These are phyloP conservation scores for Heteromyza rotundicornis DNA, from an alignment of 2,888 invertebrate genomes.

Conservation along the genomic window DNA sequence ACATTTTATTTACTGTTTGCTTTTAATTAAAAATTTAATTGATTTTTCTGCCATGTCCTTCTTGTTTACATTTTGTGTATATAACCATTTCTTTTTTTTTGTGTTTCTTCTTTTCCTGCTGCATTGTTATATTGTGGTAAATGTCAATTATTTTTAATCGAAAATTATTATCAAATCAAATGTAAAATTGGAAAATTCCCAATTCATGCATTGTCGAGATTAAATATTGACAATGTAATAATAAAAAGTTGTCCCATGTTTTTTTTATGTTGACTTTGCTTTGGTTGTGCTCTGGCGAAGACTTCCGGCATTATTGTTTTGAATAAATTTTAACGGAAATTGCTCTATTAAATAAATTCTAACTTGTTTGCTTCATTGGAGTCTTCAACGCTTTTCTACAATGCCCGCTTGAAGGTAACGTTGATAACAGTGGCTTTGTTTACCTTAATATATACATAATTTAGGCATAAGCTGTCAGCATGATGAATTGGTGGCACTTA, in stretches of 20 bases:
- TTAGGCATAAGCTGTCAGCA: not conserved
- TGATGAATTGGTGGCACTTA: not conserved
- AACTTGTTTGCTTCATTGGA: no score
- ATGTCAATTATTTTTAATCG: conserved; percentile 4
- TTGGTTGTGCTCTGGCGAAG: not conserved
- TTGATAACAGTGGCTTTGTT: not conserved
- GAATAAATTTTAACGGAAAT: not conserved
- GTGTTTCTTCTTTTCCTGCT: not conserved
- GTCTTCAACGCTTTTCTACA: no score
- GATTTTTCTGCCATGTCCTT: not conserved
- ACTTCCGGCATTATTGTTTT: not conserved
- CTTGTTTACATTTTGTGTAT: not conserved
- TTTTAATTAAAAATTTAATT: conserved; percentile 7
- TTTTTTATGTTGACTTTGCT: not conserved
- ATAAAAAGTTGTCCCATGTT: not conserved
- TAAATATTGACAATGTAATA: not conserved
- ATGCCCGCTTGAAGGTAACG: not conserved
- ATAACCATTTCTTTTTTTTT: not conserved
- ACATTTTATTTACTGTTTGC: conserved; percentile 5
- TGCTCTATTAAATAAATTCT: not conserved
- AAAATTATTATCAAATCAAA: not conserved
- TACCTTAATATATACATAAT: not conserved
- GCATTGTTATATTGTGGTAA: not conserved
- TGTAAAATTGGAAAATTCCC: not conserved
- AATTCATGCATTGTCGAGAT: not conserved